Evolutionary conservation across 2,113 vertebrate genomes (phyloP), one percentile per base, ranked within the genome.

Genomic region (Poeciliopsis prolifica): DNA sequence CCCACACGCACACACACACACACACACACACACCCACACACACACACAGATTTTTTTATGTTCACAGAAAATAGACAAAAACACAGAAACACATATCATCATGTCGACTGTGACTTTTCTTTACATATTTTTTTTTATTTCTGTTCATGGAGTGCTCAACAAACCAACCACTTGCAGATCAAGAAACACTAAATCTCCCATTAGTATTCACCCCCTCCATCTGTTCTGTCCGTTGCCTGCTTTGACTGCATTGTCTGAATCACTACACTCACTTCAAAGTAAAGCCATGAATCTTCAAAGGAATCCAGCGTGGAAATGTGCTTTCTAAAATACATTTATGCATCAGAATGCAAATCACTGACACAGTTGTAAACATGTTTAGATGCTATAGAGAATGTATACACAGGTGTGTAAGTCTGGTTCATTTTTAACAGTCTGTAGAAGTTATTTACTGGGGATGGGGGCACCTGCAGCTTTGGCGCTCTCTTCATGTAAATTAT

Each of bases 181-280:
- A 74, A 35, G 30, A 11, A 77, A 76, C 79, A 79, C 35, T 61
- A 84, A 85, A 79, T 84, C 74, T 79, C 61, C 19, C 51, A 80
- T 91, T 82, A 84, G 74, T 86, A 86, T 91, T 88, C 86, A 51
- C 68, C 54, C 72, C 72, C 51, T 15, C 40, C 72, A 54, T 65
- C 40, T 70, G 60, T 69, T 79, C 70, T 31, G 70, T 76, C 66
- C 70, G 74, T 31, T 65, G 61, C 73, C 65, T 78, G 65, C 78
- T 60, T 80, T 30, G 42, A 33, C 44, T 75, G 61, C 61, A 78
- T 77, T 90, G 78, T 83, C 80, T 29, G 54, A 80, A 85, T 75
- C 84, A 77, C 75, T 70, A 61, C 17, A 70, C 17, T 70, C 2
- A 7, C 74, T 82, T 87, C 70, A 85, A 87, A 89, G 81, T 74